Conservation (phyloP, 2,113 vertebrate genomes). For the Columba janthina region DNA sequence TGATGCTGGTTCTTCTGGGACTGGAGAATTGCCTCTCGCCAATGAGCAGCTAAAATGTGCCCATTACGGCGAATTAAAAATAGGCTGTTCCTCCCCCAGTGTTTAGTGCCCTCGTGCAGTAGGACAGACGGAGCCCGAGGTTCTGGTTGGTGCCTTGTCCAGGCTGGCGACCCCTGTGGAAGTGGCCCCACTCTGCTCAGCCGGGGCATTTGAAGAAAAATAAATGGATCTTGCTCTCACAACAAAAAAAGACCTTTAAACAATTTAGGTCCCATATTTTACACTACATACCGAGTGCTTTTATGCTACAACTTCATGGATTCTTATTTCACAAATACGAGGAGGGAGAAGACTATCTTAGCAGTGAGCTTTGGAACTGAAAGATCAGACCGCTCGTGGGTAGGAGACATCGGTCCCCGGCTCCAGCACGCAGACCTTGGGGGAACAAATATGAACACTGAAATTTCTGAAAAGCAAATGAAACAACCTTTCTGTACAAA, state of each 20-base stretch:
- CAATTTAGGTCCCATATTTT: not conserved
- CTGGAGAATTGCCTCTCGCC: constrained; percentile 1
- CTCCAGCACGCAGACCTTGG: not conserved
- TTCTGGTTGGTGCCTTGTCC: accelerated
- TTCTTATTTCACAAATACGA: not conserved
- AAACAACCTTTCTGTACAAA: not conserved
- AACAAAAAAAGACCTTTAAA: not conserved
- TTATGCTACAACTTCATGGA: not conserved
- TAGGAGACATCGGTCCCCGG: accelerated
- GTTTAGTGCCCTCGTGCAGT: accelerated
- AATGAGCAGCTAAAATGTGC: constrained; percentile 4
- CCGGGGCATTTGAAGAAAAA: not conserved
- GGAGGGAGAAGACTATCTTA: not conserved
- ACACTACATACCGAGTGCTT: not conserved
- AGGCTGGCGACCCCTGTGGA: not conserved
- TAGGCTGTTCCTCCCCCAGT: not conserved
- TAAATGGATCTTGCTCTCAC: not conserved
- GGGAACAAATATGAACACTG: not conserved
- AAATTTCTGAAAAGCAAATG: not conserved
- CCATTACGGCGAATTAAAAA: not conserved
- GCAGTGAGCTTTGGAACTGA: not conserved
- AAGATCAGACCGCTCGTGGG: accelerated
- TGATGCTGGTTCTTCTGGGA: constrained; percentile 40
- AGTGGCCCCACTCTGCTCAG: not conserved
- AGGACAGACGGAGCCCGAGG: not conserved